A percentile compares a stretch with the other conserved stretches of the same genome.
These are phyloP conservation scores for Mustela lutreola DNA, from an alignment of 2,113 vertebrate species.

Conservation along the genomic window DNA sequence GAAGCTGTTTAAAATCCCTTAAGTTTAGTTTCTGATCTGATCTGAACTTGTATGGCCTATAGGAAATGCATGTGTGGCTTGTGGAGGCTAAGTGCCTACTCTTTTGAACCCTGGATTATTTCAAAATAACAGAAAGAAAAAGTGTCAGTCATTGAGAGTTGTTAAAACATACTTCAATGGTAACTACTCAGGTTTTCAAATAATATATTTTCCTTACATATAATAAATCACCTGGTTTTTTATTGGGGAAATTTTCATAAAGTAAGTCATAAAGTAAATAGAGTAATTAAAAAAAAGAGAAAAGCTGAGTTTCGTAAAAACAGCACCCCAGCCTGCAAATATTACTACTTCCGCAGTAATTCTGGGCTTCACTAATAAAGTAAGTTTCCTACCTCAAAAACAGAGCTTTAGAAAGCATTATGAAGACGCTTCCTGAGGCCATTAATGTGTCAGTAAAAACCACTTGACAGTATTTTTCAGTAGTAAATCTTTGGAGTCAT, in stretches of 20 bases:
- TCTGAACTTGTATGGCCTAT: neutral
- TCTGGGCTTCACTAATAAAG: slow-evolving; percentile 49
- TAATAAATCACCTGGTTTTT: slow-evolving; percentile 2
- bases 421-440: neutral
- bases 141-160: neutral
- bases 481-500: slow-evolving; percentile 65
- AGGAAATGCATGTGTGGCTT: neutral
- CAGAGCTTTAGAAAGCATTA: slow-evolving; percentile 58
- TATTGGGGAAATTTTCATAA: neutral
- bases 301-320: neutral
- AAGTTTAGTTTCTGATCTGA: neutral
- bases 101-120: neutral
- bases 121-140: slow-evolving; percentile 42
- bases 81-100: neutral
- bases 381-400: slow-evolving; percentile 63
- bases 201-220: neutral
- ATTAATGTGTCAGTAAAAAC: slow-evolving; percentile 55
- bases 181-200: neutral
- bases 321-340: neutral
- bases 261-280: neutral
- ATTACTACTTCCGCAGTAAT: neutral
- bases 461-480: slow-evolving; percentile 59
- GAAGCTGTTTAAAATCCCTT: neutral
- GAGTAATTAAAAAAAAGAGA: neutral
- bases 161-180: neutral